Conservation (phyloP, 2,797 vertebrate genomes). For the Chaunax sp. region DNA sequence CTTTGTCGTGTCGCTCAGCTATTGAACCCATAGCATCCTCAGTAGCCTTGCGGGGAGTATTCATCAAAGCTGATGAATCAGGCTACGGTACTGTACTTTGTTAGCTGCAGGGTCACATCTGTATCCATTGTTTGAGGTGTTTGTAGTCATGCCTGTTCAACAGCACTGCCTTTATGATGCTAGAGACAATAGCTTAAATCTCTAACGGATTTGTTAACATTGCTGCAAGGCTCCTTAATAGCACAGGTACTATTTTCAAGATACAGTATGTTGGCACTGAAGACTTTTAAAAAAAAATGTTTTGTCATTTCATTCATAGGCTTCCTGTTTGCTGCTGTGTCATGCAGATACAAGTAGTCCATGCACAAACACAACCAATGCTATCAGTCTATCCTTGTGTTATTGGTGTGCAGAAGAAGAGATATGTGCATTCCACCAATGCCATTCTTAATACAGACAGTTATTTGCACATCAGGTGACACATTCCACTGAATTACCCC, state of each 20-base stretch:
- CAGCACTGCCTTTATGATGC: constrained; percentile 25
- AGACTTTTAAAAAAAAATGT: no score
- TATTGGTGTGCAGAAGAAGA: constrained; percentile 1
- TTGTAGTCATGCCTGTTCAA: neutral
- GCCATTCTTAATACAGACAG: constrained; percentile 36
- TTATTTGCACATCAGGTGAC: constrained; percentile 65
- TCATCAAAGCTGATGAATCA: constrained; percentile 54
- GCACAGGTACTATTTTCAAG: constrained; percentile 29
- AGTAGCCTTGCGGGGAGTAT: constrained; percentile 32
- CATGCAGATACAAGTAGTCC: constrained; percentile 37
- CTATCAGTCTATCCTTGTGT: constrained; percentile 1
- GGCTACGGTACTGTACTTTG: constrained; percentile 14
- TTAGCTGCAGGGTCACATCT: constrained; percentile 65
- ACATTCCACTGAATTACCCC: constrained; percentile 70
- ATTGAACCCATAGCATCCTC: constrained; percentile 24
- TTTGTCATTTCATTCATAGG: no score
- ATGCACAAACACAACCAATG: neutral
- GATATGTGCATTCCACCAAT: constrained; percentile 25
- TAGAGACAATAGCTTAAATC: constrained; percentile 33
- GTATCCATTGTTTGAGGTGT: constrained; percentile 53
- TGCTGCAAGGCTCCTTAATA: constrained; percentile 15
- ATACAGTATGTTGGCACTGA: constrained; percentile 20
- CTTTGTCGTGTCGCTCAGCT: constrained; percentile 27
- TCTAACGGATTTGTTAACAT: constrained; percentile 22
- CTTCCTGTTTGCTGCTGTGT: constrained; percentile 18